These are phyloP conservation scores for Procambarus clarkii DNA, from an alignment of 1,140 invertebrate genomes.

Conservation along the genomic window DNA sequence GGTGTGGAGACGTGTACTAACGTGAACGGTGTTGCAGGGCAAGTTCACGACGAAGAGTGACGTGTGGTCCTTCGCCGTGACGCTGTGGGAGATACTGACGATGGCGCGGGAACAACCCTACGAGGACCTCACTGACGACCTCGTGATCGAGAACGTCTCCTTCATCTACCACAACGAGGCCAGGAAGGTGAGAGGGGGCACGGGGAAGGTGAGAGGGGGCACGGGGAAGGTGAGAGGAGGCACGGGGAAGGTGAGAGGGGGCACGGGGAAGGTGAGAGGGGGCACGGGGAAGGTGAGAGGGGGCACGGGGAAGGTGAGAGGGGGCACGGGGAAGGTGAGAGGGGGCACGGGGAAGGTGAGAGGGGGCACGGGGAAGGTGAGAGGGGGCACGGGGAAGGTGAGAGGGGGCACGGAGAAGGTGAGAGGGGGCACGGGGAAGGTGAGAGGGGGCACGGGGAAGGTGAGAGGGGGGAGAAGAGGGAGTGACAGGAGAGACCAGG, in stretches of 20 bases:
- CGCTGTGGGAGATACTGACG: constrained; percentile 92
- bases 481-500: too few relatives aligned
- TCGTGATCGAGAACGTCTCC: constrained; percentile 86
- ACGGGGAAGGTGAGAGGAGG: neutral
- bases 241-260: neutral
- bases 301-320: neutral
- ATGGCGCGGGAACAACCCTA: constrained; percentile 90
- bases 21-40: constrained; percentile 77
- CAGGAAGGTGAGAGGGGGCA: constrained; percentile 75
- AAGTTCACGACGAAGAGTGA: constrained; percentile 91
- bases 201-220: neutral
- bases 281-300: neutral
- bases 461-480: neutral
- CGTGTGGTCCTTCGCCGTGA: constrained; percentile 93
- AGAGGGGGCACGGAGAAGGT: too few relatives aligned
- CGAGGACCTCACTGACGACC: constrained; percentile 85
- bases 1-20: too few relatives aligned
- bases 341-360: neutral
- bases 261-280: constrained; percentile 72
- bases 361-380: neutral
- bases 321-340: neutral
- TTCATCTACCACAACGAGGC: constrained; percentile 83
- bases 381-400: too few relatives aligned
- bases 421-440: too few relatives aligned
- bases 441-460: too few relatives aligned